Evolutionary conservation across 1,140 invertebrate species (phyloP).

Genomic region (Matsumurasca onukii): DNA sequence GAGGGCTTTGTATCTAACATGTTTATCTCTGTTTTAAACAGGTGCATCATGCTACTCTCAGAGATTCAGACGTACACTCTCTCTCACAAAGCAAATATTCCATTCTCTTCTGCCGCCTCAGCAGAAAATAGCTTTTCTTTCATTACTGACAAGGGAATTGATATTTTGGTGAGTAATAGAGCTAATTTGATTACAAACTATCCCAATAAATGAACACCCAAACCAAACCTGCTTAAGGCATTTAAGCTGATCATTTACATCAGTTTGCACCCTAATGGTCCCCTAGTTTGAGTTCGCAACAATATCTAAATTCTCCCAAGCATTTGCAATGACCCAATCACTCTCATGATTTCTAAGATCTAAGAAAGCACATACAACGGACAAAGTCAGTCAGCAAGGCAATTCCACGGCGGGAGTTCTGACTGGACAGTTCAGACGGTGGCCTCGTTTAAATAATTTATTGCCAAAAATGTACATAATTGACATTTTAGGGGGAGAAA

Average conservation of each 20-base stretch:
- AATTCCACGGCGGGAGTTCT: too few species aligned
- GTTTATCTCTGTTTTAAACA: too few species aligned
- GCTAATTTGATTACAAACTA: background rate
- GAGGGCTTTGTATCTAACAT: too few species aligned
- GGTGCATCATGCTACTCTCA: slow-evolving; percentile 38
- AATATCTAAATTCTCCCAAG: background rate
- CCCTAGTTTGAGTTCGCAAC: background rate
- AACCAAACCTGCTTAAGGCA: background rate
- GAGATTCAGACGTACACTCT: slow-evolving; percentile 36
- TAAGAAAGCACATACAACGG: background rate
- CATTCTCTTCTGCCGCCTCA: slow-evolving; percentile 38
- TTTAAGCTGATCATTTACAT: background rate
- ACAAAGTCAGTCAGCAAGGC: background rate
- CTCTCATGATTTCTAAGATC: background rate
- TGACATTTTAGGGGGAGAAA: too few species aligned
- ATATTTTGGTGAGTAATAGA: slow-evolving; percentile 38
- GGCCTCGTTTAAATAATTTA: too few species aligned
- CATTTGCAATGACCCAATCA: background rate
- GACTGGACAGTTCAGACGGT: too few species aligned
- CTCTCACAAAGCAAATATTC: slow-evolving; percentile 30
- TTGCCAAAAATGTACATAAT: too few species aligned
- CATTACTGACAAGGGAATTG: slow-evolving; percentile 38
- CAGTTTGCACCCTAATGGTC: background rate
- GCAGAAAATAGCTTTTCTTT: slow-evolving; percentile 39
- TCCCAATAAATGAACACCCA: background rate